Conservation (phyloP, 2,888 invertebrate species). For the Anodontia alba region DNA sequence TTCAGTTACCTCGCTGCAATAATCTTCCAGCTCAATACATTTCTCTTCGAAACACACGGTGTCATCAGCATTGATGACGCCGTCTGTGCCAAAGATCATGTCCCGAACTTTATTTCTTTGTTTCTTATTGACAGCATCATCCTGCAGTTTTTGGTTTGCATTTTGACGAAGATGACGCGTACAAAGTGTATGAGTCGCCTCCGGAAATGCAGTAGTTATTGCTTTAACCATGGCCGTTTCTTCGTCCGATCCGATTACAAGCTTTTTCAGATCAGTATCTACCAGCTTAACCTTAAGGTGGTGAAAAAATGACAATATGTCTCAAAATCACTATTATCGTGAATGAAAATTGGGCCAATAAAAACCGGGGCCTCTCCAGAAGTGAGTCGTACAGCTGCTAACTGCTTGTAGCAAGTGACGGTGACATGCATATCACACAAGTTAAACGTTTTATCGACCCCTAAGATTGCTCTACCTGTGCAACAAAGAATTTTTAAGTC, state of each 20-base stretch:
- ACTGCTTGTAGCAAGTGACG: constrained; percentile 40
- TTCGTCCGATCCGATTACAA: constrained; percentile 38
- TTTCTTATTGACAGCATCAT: constrained; percentile 10
- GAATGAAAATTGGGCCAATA: constrained; percentile 34
- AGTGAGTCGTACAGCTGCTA: not conserved
- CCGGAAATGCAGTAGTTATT: too few species aligned
- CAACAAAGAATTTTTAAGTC: constrained; percentile 50
- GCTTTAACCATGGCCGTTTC: too few species aligned
- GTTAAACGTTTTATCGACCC: constrained; percentile 54
- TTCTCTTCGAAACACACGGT: too few species aligned
- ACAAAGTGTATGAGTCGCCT: constrained; percentile 32
- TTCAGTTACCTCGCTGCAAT: not conserved
- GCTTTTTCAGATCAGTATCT: not conserved
- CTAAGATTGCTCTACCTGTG: constrained; percentile 30
- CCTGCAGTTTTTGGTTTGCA: constrained; percentile 23
- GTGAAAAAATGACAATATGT: constrained; percentile 40
- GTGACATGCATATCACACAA: too few species aligned
- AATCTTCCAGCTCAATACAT: not conserved
- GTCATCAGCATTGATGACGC: constrained; percentile 10
- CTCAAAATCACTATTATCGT: too few species aligned
- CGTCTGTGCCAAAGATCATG: constrained; percentile 16
- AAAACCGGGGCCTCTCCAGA: constrained; percentile 37
- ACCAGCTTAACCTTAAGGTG: constrained; percentile 33
- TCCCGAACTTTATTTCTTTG: constrained; percentile 6
- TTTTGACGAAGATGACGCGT: constrained; percentile 40